These are phyloP conservation scores for Zosterops hypoxanthus DNA, from an alignment of 2,113 vertebrate genomes.

Conservation along the genomic window DNA sequence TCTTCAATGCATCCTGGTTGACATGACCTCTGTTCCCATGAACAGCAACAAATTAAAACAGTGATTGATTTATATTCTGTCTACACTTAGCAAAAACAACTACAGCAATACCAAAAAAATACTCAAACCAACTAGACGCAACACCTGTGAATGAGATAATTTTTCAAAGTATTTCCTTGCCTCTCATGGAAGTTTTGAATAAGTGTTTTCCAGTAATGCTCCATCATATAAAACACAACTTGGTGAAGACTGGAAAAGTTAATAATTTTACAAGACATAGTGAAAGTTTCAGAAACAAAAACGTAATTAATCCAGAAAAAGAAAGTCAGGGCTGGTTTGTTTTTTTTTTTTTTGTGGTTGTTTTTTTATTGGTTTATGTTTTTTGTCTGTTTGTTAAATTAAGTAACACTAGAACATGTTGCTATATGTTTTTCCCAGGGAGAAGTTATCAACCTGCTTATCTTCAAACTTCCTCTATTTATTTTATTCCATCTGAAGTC, in stretches of 20 bases:
- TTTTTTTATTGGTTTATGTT: rapidly evolving
- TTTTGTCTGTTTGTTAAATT: background rate
- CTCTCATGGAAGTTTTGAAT: background rate
- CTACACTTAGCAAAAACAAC: background rate
- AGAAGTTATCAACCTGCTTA: background rate
- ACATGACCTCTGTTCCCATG: background rate
- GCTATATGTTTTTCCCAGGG: background rate
- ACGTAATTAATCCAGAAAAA: background rate
- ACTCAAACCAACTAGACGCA: background rate
- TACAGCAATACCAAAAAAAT: background rate
- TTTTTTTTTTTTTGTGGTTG: background rate
- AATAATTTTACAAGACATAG: background rate
- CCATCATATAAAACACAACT: background rate
- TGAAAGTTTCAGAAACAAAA: background rate
- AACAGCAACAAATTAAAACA: background rate
- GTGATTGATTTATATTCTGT: background rate
- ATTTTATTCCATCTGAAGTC: background rate
- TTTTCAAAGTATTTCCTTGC: background rate
- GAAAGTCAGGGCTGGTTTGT: background rate
- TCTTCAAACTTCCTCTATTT: background rate
- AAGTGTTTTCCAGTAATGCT: background rate
- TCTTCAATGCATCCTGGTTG: background rate
- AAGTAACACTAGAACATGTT: background rate
- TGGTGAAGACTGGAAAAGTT: background rate
- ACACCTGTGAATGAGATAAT: background rate